phyloP scores from a whole-genome alignment of 2,113 vertebrate genomes.

The Campylorhamphus procurvoides region DNA sequence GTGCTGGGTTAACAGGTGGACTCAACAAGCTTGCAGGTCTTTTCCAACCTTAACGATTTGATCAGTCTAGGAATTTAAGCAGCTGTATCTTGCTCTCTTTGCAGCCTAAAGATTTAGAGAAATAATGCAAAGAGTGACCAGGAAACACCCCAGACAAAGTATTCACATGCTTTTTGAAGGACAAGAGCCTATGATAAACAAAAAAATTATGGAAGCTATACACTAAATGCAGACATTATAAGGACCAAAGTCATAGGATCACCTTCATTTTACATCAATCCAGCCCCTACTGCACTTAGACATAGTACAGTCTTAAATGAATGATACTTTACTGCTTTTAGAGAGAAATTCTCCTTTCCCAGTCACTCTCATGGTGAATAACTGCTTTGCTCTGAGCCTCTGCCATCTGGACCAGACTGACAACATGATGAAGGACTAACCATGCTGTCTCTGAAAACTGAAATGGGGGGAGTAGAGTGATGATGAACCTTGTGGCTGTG shows the following conservation, averaged over 20 bases:
- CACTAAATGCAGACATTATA: not conserved
- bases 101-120: not conserved
- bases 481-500: not conserved
- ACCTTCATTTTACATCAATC: not conserved
- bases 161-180: not conserved
- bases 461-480: not conserved
- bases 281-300: not conserved
- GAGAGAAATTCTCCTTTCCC: not conserved
- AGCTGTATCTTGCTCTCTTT: accelerated
- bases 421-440: conserved; percentile 8
- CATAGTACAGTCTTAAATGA: not conserved
- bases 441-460: not conserved
- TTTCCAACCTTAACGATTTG: too few species aligned
- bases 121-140: not conserved
- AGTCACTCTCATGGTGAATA: not conserved
- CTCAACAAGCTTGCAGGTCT: not conserved
- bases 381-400: not conserved
- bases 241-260: not conserved
- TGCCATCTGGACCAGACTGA: not conserved
- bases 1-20: not conserved
- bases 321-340: not conserved
- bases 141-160: not conserved
- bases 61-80: not conserved
- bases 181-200: not conserved
- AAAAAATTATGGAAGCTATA: not conserved